Evolutionary conservation across 2,113 vertebrate species (phyloP).

Genomic region (Indicator indicator): DNA sequence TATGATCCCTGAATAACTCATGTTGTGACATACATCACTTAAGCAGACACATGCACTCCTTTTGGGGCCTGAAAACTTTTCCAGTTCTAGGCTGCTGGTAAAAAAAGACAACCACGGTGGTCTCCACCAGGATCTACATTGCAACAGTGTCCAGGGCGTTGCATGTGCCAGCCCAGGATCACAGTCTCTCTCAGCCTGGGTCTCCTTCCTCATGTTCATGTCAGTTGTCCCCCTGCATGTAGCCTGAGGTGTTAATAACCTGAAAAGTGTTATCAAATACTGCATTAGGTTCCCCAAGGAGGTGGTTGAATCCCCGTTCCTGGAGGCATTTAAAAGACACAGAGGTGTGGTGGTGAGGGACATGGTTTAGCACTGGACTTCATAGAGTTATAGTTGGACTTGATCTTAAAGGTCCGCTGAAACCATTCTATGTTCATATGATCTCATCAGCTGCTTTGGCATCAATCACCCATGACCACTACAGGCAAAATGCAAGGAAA

Average conservation of each 20-base stretch:
- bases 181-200: fast-evolving
- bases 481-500: not conserved
- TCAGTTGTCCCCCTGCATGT: fast-evolving
- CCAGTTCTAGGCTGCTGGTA: not conserved
- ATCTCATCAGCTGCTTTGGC: not conserved
- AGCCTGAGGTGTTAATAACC: too few relatives aligned
- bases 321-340: too few relatives aligned
- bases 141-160: not conserved
- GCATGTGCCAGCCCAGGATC: not conserved
- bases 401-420: too few relatives aligned
- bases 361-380: too few relatives aligned
- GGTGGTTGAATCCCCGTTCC: too few relatives aligned
- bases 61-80: not conserved
- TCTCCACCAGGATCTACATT: not conserved
- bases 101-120: fast-evolving
- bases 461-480: not conserved
- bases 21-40: constrained; percentile 20
- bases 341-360: too few relatives aligned
- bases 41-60: not conserved
- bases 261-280: too few relatives aligned
- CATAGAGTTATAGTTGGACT: too few relatives aligned
- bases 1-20: constrained; percentile 21
- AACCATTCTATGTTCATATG: not conserved
- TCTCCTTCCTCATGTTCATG: not conserved
- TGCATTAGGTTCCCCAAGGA: too few relatives aligned